Base-by-base conservation (phyloP, 2,888 invertebrate species). In the Tolmerus cingulatus region DNA sequence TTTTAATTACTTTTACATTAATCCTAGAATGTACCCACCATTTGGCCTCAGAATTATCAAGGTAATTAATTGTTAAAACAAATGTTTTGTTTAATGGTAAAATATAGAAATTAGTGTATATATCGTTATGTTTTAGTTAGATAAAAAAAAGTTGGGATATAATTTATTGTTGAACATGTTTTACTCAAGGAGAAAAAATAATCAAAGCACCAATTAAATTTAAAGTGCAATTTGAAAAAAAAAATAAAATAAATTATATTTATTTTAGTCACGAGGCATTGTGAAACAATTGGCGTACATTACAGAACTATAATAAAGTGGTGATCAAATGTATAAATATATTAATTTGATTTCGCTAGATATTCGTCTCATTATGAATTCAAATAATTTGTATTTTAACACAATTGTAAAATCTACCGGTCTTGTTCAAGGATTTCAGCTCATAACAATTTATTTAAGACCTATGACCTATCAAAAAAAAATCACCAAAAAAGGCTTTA, bases 41-140 rank as follows among this genome's bases (percentile, higher is more conserved):
- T 93, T 91, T 93, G 93, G 93, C 93, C 93, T 90, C 93, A 92
- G 90, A 93, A 92, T 90, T 93, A 93, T 91, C 93, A 93, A 93
- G 93, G 93, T 93, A 92, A 92, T 90, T 91, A 85, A 51, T 51
- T n/a, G 51, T 51, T 51, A 51, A 51, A 51, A 8, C 23, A 12
- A 66, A 66, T 23, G 27, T 27, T 66, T 23, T 8, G 66, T 66
- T 66, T 23, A 23, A 23, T 7, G 19, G 12, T 66, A 23, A 66
- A 19, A 19, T 27, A 7, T 23, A 23, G 12, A 66, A 8, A 5
- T 66, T 66, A 66, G 23, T 66, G 23, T 19, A 66, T 66, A 66
- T 66, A 66, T 8, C 23, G 66, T 66, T 66, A 57, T 57, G 27
- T 66, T 23, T 66, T 66, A 66, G 27, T 66, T 66, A 23, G 51